Evolutionary conservation across 1,140 invertebrate genomes (phyloP).

Genomic region (Phocides pigmalion): DNA sequence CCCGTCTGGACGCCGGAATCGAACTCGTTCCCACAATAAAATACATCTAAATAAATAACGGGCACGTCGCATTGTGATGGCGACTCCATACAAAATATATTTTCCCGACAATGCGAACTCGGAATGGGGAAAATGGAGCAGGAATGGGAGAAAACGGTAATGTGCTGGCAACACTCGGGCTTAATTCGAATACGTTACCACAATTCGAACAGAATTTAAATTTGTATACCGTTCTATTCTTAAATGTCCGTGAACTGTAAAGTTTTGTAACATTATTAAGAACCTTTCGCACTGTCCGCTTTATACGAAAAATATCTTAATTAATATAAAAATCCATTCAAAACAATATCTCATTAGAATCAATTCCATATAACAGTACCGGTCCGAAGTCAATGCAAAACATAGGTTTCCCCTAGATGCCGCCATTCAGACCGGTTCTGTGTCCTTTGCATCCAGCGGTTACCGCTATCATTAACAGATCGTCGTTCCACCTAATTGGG

Average conservation of each 20-base stretch:
- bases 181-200: conserved; percentile 25
- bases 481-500: no score
- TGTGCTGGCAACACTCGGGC: conserved; percentile 47
- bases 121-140: conserved; percentile 57
- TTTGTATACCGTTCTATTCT: conserved; percentile 16
- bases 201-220: conserved; percentile 24
- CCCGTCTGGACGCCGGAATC: conserved; percentile 61
- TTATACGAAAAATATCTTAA: no score
- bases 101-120: conserved; percentile 52
- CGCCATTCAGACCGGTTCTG: no score
- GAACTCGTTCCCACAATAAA: conserved; percentile 63
- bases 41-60: conserved; percentile 72
- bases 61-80: conserved; percentile 62
- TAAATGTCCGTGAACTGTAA: conserved; percentile 4
- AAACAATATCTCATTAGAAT: no score
- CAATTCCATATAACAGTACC: no score
- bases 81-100: conserved; percentile 69
- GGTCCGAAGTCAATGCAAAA: no score
- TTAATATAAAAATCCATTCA: no score
- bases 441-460: no score
- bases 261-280: not conserved
- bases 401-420: no score
- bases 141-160: conserved; percentile 54
- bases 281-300: not conserved
- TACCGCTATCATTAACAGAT: no score